Evolutionary conservation across 2,888 invertebrate genomes (phyloP), one percentile per base, ranked within the genome.

Genomic region (Atrina japonica): DNA sequence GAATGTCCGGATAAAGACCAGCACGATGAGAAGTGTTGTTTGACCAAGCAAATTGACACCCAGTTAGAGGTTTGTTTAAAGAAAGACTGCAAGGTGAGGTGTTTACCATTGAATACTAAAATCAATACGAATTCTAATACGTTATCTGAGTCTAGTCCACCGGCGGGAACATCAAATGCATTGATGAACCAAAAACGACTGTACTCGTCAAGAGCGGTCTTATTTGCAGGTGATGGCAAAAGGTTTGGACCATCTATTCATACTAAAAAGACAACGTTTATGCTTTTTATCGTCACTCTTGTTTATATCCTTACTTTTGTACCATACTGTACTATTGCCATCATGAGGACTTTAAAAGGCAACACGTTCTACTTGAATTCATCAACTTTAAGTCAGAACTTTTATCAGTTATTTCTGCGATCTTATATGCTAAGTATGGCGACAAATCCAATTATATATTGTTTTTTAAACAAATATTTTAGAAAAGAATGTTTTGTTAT

Each of bases 371-470:
- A 35, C n/a, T n/a, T 30, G 14, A 47, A 23, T 16, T 2, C 23
- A 16, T 43, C 47, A 1, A 43, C 35, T 16, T 45, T 70, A 5
- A 73, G 71, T 29, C 53, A 72, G 55, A 74, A 66, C 9, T 35
- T 80, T 0, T 83, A 76, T 60, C 76, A 83, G 29, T 47, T 83
- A 3, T 75, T 76, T 11, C 53, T 81, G 35, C 58, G 83, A 11
- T 81, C 83, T 0, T 83, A 81, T 45, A 67, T 79, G 3, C 30
- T 81, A 16, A 81, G 77, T 41, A 81, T 80, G 59, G 83, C 81
- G 9, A 70, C 76, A 1, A 83, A 83, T 50, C 83, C 83, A 1
- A 43, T 83, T 2, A 77, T 81, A 6, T 82, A 81, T 49, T 77
- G 56, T 23, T 66, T 66, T 40, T 21, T 66, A 16, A 66, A 56